A percentile compares a stretch with the other conserved stretches of the same genome.
Evolutionary conservation across 2,888 invertebrate genomes (phyloP).

Genomic region (Platerodrilus igneus): DNA sequence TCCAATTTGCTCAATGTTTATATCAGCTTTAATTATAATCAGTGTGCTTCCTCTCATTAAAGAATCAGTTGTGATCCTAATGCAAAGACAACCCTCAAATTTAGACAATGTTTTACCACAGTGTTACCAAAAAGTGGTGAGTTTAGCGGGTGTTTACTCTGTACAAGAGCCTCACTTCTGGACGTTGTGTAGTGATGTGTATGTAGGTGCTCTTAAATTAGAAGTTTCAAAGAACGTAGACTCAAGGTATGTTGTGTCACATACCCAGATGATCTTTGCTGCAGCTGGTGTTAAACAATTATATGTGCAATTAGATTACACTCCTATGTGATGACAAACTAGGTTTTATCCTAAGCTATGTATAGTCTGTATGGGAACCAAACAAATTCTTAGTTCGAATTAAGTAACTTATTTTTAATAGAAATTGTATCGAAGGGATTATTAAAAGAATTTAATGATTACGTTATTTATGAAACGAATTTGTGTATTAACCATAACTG

Average conservation of each 20-base stretch:
- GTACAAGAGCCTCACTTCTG: conserved; percentile 98
- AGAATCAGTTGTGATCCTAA: conserved; percentile 84
- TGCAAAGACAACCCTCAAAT: conserved; percentile 86
- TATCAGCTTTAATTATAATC: conserved; percentile 81
- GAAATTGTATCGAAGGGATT: conserved; percentile 9
- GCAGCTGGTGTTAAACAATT: conserved; percentile 87
- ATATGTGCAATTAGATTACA: conserved; percentile 90
- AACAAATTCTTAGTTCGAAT: conserved; percentile 28
- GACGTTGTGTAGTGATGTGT: conserved; percentile 93
- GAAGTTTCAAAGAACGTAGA: conserved; percentile 94
- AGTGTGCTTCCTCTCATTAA: conserved; percentile 81
- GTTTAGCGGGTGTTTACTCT: conserved; percentile 89
- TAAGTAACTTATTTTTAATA: conserved; percentile 25
- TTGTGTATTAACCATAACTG: no score
- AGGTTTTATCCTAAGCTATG: conserved; percentile 25
- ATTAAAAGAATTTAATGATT: conserved; percentile 19
- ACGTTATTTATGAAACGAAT: no score
- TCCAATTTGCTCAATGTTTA: conserved; percentile 97
- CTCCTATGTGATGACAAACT: conserved; percentile 60
- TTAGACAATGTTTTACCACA: conserved; percentile 81
- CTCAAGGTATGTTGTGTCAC: conserved; percentile 86
- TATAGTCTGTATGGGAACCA: conserved; percentile 27
- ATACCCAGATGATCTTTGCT: conserved; percentile 91
- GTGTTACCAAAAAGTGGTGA: conserved; percentile 84
- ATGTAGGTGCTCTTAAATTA: conserved; percentile 87